Evolutionary conservation across 2,888 invertebrate genomes (phyloP), one percentile per base, ranked within the genome.

Genomic region (Rhorus exstirpatorius): DNA sequence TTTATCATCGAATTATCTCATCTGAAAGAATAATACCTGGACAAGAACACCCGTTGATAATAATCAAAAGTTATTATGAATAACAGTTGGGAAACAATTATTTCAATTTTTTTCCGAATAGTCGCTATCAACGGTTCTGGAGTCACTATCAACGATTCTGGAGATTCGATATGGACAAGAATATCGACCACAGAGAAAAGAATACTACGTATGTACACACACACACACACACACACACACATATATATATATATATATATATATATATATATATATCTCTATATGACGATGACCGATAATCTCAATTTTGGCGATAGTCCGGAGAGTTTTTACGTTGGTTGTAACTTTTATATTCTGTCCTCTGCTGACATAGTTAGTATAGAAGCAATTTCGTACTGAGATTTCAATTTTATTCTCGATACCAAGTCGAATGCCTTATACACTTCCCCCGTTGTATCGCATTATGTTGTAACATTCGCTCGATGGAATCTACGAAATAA

Each of bases 401-500:
- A 81, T 61, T n/a, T 72, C 26, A 24, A 81, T 78, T 74, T 72
- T 68, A 81, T 78, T 81, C 53, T 46, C 61, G 21, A 71, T 58
- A 63, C 31, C 55, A 58, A 51, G 31, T 81, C 55, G 38, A 65
- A 51, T 65, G 51, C 31, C 41, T 24, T 58, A 49, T 71, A 31
- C 58, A 65, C 53, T 21, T n/a, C 14, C 1, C 31, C 12, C 31
- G 21, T 38, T 58, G 26, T 55, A 10, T 21, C 14, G 44, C 35
- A 65, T 44, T 72, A 10, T 55, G 17, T 35, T 49, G 38, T 19
- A 44, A 46, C 38, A 41, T 67, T 55, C 38, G 53, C 53, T 72
- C 74, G 35, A 78, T 70, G 58, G 41, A 78, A 78, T 70, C 60
- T 55, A 63, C 31, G 63, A 63, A 78, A 78, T 82, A 82, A 82